Percentiles rank a stretch among this genome's conserved stretches.
Conservation (phyloP, 2,888 invertebrate species). For the Odiellus spinosus region DNA sequence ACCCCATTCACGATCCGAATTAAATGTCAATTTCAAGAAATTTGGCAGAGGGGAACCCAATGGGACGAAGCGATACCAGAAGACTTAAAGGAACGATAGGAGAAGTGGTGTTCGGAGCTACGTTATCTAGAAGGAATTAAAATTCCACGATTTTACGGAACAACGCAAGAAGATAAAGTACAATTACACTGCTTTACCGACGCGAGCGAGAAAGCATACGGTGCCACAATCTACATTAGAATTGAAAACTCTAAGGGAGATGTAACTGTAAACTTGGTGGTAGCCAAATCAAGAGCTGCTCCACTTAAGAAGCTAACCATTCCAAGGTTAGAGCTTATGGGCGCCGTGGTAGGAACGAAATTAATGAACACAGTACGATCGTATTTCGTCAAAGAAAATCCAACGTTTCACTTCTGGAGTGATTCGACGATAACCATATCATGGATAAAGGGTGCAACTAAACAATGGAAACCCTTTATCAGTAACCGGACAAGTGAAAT, state of each 20-base stretch:
- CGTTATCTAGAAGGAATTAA: no score
- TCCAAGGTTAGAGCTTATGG: constrained; percentile 1
- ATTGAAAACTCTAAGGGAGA: background rate
- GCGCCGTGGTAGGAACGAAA: background rate
- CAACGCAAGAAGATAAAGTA: no score
- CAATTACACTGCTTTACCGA: background rate
- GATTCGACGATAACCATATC: background rate
- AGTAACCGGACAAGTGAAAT: background rate
- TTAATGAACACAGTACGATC: background rate
- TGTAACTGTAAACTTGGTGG: background rate
- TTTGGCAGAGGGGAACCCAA: no score
- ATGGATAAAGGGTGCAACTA: no score
- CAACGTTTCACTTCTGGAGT: background rate
- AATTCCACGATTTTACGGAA: no score
- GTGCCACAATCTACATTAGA: background rate
- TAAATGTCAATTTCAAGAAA: no score
- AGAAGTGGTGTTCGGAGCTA: no score
- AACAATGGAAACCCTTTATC: no score
- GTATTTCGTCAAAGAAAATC: no score
- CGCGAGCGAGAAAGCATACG: constrained; percentile 2
- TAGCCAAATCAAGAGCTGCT: background rate
- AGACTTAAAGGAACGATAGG: no score
- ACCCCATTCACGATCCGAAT: no score
- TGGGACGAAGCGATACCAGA: no score
- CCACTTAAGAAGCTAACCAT: constrained; percentile 2